phyloP scores from a whole-genome alignment of 2,888 invertebrate species.

The Hartigia nigra region DNA sequence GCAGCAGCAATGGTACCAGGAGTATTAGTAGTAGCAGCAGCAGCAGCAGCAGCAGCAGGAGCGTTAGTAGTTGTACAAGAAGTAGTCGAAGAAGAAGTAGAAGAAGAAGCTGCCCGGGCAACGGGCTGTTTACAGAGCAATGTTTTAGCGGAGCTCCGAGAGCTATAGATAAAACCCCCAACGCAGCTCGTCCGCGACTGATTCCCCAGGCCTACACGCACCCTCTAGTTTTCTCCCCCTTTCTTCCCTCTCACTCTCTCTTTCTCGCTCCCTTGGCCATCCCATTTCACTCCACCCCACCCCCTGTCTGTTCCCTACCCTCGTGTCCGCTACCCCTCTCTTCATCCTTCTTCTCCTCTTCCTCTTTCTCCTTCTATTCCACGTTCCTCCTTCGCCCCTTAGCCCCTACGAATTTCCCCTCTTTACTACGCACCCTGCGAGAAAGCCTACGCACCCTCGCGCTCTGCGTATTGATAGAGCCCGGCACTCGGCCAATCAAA shows the following conservation, averaged over 20 bases:
- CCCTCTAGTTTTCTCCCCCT: conserved; percentile 62
- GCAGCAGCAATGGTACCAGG: not conserved
- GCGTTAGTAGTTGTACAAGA: not conserved
- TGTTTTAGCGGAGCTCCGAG: conserved; percentile 40
- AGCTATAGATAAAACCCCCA: conserved; percentile 63
- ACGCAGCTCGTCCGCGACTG: conserved; percentile 66
- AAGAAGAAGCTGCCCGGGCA: not conserved
- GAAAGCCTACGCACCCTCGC: conserved; percentile 56
- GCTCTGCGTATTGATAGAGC: conserved; percentile 47
- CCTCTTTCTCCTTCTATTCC: conserved; percentile 39
- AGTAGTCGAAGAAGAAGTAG: not conserved
- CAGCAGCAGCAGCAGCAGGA: not conserved
- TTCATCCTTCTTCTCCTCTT: conserved; percentile 29
- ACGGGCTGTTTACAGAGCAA: conserved; percentile 12
- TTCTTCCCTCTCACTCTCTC: conserved; percentile 46
- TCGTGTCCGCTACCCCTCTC: conserved; percentile 38
- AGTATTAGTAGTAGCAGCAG: not conserved
- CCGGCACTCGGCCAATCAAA: conserved; percentile 59
- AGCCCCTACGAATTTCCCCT: conserved; percentile 51
- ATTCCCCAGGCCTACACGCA: conserved; percentile 65
- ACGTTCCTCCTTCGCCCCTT: conserved; percentile 37
- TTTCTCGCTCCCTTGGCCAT: conserved; percentile 31
- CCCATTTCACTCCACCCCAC: conserved; percentile 26
- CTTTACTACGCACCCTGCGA: conserved; percentile 53
- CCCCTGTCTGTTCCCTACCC: conserved; percentile 36